Percentiles rank a stretch among this genome's conserved stretches.
phyloP scores from a whole-genome alignment of 2,113 vertebrate species.

The Stigmatopora argus region DNA sequence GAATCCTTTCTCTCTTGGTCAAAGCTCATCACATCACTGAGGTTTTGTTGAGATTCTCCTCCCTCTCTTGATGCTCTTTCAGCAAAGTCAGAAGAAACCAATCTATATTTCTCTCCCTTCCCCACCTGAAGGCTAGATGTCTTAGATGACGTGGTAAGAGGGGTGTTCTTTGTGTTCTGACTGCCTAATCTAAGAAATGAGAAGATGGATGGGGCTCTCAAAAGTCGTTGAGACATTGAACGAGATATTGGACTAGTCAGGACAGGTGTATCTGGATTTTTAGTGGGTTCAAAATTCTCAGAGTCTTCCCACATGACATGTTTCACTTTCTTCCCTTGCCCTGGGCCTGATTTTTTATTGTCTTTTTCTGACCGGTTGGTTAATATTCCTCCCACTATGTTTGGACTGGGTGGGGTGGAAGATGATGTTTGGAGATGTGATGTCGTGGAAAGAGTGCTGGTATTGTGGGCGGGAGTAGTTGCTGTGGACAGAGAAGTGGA shows the following conservation, averaged over 20 bases:
- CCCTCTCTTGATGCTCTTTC: slow-evolving; percentile 17
- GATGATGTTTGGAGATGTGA: slow-evolving; percentile 29
- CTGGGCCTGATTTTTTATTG: slow-evolving; percentile 27
- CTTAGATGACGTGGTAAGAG: slow-evolving; percentile 14
- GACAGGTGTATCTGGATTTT: slow-evolving; percentile 16
- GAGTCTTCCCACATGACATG: slow-evolving; percentile 54
- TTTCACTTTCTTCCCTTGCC: slow-evolving; percentile 41
- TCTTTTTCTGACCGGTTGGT: slow-evolving; percentile 36
- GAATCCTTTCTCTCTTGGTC: slow-evolving; percentile 23
- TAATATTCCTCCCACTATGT: slow-evolving; percentile 27
- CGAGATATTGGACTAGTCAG: slow-evolving; percentile 22
- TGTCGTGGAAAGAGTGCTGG: not conserved
- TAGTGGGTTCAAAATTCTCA: slow-evolving; percentile 19
- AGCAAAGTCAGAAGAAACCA: slow-evolving; percentile 38
- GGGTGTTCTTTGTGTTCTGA: slow-evolving; percentile 18
- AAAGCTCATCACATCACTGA: slow-evolving; percentile 15
- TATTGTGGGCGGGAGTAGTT: slow-evolving; percentile 7
- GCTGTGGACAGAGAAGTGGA: slow-evolving; percentile 3
- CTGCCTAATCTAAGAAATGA: slow-evolving; percentile 49
- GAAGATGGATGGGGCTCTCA: slow-evolving; percentile 47
- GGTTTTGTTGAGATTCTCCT: slow-evolving; percentile 19
- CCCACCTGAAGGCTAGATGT: slow-evolving; percentile 25
- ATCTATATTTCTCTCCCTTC: slow-evolving; percentile 38
- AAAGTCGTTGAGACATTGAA: slow-evolving; percentile 20
- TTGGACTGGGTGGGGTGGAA: slow-evolving; percentile 37